Percentiles rank a stretch among this genome's conserved stretches.
Conservation (phyloP, 2,888 invertebrate species). For the Hermaeophaga mercurialis region DNA sequence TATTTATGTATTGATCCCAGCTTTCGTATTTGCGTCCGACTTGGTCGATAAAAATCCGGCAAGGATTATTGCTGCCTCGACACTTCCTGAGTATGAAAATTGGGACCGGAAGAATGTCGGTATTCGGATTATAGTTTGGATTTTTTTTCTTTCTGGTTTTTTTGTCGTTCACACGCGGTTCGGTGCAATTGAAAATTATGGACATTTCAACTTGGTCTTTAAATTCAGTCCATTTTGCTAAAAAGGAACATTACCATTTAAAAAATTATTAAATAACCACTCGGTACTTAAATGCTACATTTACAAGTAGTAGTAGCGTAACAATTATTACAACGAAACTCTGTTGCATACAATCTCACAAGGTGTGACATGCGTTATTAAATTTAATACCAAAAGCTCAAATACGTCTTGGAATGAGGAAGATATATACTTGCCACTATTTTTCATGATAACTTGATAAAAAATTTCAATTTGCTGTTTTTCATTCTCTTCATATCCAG, state of each 20-base stretch:
- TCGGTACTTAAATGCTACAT: too few relatives aligned
- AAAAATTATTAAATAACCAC: too few relatives aligned
- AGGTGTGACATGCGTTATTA: not conserved
- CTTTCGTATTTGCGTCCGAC: constrained; percentile 60
- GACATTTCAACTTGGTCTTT: constrained; percentile 44
- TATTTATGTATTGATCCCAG: constrained; percentile 61
- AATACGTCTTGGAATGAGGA: too few relatives aligned
- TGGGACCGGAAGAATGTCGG: constrained; percentile 48
- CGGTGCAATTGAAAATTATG: constrained; percentile 46
- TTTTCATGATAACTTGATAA: constrained; percentile 42
- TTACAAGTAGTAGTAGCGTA: too few relatives aligned
- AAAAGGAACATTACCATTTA: too few relatives aligned
- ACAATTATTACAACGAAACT: too few relatives aligned
- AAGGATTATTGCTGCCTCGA: constrained; percentile 43
- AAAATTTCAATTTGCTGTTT: constrained; percentile 42
- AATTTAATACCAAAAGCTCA: constrained; percentile 3
- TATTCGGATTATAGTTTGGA: constrained; percentile 48
- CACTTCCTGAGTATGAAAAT: constrained; percentile 53
- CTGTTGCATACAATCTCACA: too few relatives aligned
- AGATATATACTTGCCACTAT: constrained; percentile 45
- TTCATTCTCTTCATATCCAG: constrained; percentile 43
- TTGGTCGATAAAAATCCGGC: constrained; percentile 52
- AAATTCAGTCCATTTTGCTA: constrained; percentile 43
- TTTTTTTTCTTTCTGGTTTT: constrained; percentile 43
- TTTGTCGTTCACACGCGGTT: constrained; percentile 48